These are phyloP conservation scores for Pseudochirops corinnae DNA, from an alignment of 2,797 vertebrate species.

Conservation along the genomic window DNA sequence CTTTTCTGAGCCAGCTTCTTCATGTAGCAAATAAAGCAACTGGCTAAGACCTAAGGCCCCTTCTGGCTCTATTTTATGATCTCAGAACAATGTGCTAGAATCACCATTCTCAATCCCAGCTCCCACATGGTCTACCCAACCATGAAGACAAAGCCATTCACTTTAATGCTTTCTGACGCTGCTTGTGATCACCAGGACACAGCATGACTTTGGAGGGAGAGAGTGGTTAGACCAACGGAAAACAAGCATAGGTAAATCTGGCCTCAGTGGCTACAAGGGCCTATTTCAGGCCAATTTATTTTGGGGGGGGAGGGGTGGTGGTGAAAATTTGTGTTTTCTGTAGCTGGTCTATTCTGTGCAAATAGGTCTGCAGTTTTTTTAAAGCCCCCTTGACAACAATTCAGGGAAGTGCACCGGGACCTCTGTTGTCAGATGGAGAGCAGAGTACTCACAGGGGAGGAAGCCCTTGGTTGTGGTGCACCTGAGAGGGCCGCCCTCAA, in stretches of 20 bases:
- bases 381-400: neutral
- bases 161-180: neutral
- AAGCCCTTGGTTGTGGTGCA: neutral
- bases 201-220: rapidly evolving
- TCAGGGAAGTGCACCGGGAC: too few relatives aligned
- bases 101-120: neutral
- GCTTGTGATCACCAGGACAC: neutral
- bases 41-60: neutral
- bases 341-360: neutral
- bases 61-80: neutral
- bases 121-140: neutral
- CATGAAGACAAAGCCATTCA: neutral
- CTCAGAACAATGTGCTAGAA: neutral
- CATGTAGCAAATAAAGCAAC: neutral
- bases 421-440: neutral
- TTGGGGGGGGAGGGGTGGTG: too few relatives aligned
- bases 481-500: neutral
- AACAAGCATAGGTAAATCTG: neutral
- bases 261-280: neutral
- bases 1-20: neutral
- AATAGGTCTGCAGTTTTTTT: neutral
- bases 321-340: neutral
- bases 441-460: neutral
- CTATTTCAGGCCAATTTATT: neutral
- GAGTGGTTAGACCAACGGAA: neutral